phyloP scores from a whole-genome alignment of 2,888 invertebrate species.

The Trichogramma evanescens region DNA sequence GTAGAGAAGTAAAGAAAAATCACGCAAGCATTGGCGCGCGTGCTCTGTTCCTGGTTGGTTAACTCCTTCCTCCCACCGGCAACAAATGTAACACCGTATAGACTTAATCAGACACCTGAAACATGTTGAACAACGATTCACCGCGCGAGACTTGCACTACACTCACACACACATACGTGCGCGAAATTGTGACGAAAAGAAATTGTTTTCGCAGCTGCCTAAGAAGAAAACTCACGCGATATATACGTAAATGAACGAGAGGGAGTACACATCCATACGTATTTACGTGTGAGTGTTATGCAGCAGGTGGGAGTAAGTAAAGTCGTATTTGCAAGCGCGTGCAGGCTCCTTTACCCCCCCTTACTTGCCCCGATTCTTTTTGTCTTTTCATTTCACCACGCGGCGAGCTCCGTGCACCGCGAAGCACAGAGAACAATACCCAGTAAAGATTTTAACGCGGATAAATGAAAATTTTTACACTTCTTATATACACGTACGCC shows the following conservation, averaged over 20 bases:
- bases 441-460: constrained; percentile 41
- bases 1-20: too few species aligned
- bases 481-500: background rate
- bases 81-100: too few species aligned
- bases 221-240: constrained; percentile 20
- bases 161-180: too few species aligned
- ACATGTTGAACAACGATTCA: too few species aligned
- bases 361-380: background rate
- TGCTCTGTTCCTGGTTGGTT: too few species aligned
- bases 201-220: constrained; percentile 15
- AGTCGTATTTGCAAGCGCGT: background rate
- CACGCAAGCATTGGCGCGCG: too few species aligned
- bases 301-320: background rate
- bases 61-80: too few species aligned
- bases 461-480: constrained; percentile 43
- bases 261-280: background rate
- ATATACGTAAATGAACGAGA: background rate
- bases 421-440: constrained; percentile 38
- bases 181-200: constrained; percentile 15
- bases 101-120: too few species aligned
- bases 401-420: constrained; percentile 3
- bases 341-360: background rate
- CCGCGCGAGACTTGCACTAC: too few species aligned
- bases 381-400: constrained; percentile 1
- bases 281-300: background rate